These are phyloP conservation scores for Xestobium rufovillosum DNA, from an alignment of 2,888 invertebrate species.

Conservation along the genomic window DNA sequence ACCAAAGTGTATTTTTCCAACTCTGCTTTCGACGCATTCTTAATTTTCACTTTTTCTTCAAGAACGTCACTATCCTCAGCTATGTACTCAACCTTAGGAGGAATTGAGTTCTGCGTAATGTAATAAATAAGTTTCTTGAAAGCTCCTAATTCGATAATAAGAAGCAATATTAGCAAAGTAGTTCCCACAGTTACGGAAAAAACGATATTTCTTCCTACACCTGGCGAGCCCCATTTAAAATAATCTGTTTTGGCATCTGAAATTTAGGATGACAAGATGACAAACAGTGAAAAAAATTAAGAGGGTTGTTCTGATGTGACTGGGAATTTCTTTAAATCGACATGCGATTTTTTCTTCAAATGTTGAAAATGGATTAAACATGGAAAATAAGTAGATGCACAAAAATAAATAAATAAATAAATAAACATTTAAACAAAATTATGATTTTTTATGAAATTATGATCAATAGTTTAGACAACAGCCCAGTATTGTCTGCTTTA, in stretches of 20 bases:
- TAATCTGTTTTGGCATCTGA: conserved; percentile 37
- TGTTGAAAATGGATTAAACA: no score
- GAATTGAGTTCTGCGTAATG: conserved; percentile 16
- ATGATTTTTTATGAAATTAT: no score
- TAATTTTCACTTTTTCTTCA: conserved; percentile 47
- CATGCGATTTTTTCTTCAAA: no score
- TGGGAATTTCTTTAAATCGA: no score
- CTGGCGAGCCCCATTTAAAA: conserved; percentile 61
- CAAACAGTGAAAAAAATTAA: no score
- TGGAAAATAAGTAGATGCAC: no score
- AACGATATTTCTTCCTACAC: conserved; percentile 60
- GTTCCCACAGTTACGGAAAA: conserved; percentile 52
- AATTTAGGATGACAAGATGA: conserved; percentile 10
- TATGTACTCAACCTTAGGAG: conserved; percentile 30
- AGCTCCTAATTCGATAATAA: conserved; percentile 56
- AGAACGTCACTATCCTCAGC: conserved; percentile 49
- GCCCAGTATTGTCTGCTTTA: no score
- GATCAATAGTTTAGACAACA: no score
- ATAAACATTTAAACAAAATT: no score
- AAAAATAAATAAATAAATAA: no score
- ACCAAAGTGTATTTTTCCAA: conserved; percentile 49
- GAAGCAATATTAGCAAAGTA: conserved; percentile 53
- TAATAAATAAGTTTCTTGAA: conserved; percentile 45
- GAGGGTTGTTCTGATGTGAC: no score
- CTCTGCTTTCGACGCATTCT: conserved; percentile 37